phyloP scores from a whole-genome alignment of 1,140 invertebrate genomes.

The Brachionus manjavacas region DNA sequence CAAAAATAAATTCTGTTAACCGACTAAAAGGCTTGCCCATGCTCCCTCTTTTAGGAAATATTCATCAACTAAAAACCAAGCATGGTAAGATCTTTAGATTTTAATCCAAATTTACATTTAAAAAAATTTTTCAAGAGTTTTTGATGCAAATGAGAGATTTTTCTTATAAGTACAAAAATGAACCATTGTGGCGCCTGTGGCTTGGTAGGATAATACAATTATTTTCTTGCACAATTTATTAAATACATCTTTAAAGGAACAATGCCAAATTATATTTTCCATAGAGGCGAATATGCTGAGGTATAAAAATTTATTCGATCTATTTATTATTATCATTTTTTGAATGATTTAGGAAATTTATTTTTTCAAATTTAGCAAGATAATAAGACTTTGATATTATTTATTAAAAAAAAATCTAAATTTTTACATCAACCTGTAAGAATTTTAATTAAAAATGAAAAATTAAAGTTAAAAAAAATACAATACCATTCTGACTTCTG shows the following conservation, averaged over 20 bases:
- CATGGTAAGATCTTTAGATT: not conserved
- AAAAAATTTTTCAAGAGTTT: not conserved
- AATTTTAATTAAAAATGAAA: too few relatives aligned
- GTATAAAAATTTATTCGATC: not conserved
- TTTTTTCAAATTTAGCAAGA: too few relatives aligned
- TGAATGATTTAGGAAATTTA: too few relatives aligned
- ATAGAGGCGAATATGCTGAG: conserved; percentile 18
- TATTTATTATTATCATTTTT: not conserved
- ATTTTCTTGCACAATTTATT: too few relatives aligned
- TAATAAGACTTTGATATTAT: too few relatives aligned
- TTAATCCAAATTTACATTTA: not conserved
- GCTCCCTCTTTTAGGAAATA: not conserved
- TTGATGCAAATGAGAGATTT: not conserved
- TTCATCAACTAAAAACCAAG: conserved; percentile 19
- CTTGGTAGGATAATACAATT: not conserved
- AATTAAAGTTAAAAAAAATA: too few relatives aligned
- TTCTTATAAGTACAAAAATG: conserved; percentile 1
- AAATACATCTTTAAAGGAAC: not conserved
- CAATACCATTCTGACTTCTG: too few relatives aligned
- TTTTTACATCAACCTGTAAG: too few relatives aligned
- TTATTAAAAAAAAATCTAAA: too few relatives aligned
- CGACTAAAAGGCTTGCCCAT: not conserved
- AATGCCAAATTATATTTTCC: conserved; percentile 32
- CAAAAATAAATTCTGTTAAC: not conserved
- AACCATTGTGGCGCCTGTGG: conserved; percentile 15